Evolutionary conservation across 1,140 invertebrate species (phyloP).

Genomic region (Panagrolaimus sp.): DNA sequence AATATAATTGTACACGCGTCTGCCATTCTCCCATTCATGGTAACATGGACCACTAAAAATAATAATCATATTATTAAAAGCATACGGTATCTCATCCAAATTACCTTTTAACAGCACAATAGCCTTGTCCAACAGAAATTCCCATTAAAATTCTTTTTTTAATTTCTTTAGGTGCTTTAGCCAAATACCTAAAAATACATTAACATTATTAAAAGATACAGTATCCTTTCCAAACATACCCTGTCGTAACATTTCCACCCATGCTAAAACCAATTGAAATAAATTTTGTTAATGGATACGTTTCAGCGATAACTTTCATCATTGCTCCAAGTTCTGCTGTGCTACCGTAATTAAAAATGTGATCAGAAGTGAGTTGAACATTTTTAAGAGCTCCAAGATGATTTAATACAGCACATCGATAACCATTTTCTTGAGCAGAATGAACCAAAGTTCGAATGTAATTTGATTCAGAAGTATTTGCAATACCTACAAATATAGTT

Average conservation of each 20-base stretch:
- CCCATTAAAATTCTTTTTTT: conserved; percentile 68
- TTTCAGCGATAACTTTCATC: conserved; percentile 69
- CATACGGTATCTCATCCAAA: too few relatives aligned
- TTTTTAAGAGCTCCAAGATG: conserved; percentile 80
- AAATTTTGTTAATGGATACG: conserved; percentile 71
- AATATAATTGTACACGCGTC: conserved; percentile 78
- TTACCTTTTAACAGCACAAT: conserved; percentile 75
- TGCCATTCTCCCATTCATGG: conserved; percentile 78
- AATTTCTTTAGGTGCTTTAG: not conserved
- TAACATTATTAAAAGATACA: conserved; percentile 5
- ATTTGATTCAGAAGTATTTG: conserved; percentile 82
- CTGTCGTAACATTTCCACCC: conserved; percentile 61
- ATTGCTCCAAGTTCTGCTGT: conserved; percentile 73
- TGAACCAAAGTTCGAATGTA: conserved; percentile 86
- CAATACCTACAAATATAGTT: too few relatives aligned
- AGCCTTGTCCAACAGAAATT: conserved; percentile 83
- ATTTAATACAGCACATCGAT: conserved; percentile 83
- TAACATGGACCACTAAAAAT: conserved; percentile 72
- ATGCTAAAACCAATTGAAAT: conserved; percentile 82
- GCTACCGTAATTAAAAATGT: conserved; percentile 83
- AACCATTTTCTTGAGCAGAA: conserved; percentile 78
- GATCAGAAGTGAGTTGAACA: conserved; percentile 75
- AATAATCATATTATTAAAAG: too few relatives aligned
- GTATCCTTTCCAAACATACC: conserved; percentile 10
- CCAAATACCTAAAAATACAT: conserved; percentile 12